phyloP scores from a whole-genome alignment of 1,140 invertebrate genomes.

The Idris sp. region DNA sequence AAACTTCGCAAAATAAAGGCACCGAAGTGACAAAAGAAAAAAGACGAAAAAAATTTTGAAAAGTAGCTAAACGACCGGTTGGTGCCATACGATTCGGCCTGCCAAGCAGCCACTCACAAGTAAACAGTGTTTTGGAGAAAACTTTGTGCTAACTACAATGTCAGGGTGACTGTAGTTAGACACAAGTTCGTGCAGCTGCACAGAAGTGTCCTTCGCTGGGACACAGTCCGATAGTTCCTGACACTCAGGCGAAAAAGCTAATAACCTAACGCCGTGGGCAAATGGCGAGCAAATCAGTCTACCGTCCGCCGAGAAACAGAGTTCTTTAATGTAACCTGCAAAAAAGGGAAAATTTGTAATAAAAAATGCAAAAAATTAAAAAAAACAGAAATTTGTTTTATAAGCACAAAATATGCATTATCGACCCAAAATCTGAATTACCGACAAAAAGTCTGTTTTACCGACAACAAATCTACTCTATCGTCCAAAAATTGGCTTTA shows the following conservation, averaged over 20 bases:
- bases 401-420: too few relatives aligned
- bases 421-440: too few relatives aligned
- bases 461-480: too few relatives aligned
- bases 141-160: constrained; percentile 94
- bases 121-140: constrained; percentile 90
- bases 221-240: constrained; percentile 87
- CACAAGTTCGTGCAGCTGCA: constrained; percentile 82
- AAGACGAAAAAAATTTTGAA: too few relatives aligned
- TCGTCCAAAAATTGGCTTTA: too few relatives aligned
- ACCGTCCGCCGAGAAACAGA: constrained; percentile 93
- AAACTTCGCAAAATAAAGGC: constrained; percentile 29
- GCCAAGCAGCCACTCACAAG: constrained; percentile 92
- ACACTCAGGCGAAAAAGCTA: constrained; percentile 88
- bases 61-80: constrained; percentile 82
- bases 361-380: background rate
- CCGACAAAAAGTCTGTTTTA: too few relatives aligned
- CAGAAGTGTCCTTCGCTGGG: constrained; percentile 76
- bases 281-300: constrained; percentile 93
- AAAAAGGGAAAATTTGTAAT: background rate
- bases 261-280: constrained; percentile 88
- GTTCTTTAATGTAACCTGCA: constrained; percentile 87
- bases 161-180: constrained; percentile 87
- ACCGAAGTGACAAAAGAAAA: constrained; percentile 11
- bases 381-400: too few relatives aligned
- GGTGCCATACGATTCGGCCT: constrained; percentile 93